Evolutionary conservation across 2,113 vertebrate species (phyloP).

Genomic region (Malurus cyaneus): DNA sequence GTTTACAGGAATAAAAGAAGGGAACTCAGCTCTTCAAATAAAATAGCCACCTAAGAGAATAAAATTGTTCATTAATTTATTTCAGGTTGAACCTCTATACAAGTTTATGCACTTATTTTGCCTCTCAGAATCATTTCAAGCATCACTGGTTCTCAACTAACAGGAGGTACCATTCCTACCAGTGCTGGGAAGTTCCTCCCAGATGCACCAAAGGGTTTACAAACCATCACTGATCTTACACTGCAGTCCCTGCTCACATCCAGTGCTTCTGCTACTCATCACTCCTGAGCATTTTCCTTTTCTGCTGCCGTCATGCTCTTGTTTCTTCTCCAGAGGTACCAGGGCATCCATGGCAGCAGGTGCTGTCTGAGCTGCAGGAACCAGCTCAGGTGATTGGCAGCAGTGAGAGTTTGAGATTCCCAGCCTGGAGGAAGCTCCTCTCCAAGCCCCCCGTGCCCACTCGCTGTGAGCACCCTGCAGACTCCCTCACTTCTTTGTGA

Average conservation of each 20-base stretch:
- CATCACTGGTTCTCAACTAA: background rate
- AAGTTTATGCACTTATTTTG: conserved; percentile 53
- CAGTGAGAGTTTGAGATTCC: background rate
- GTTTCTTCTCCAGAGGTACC: background rate
- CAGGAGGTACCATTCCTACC: background rate
- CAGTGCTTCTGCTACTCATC: background rate
- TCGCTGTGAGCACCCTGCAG: background rate
- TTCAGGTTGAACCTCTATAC: background rate
- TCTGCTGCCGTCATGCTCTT: background rate
- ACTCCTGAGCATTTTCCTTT: background rate
- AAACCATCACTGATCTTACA: background rate
- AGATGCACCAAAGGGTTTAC: background rate
- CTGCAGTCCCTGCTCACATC: too few species aligned
- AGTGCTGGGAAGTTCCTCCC: background rate
- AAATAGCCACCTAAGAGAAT: background rate
- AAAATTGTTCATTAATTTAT: conserved; percentile 34
- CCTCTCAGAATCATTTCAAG: conserved; percentile 33
- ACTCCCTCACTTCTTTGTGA: accelerated
- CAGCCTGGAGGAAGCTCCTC: background rate
- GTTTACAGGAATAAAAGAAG: background rate
- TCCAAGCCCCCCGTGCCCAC: background rate
- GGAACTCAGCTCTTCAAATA: background rate
- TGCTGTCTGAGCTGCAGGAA: background rate
- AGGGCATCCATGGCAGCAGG: background rate
- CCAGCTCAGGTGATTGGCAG: background rate